Evolutionary conservation across 1,140 invertebrate genomes (phyloP), one percentile per base, ranked within the genome.

Genomic region (Grapholita molesta): DNA sequence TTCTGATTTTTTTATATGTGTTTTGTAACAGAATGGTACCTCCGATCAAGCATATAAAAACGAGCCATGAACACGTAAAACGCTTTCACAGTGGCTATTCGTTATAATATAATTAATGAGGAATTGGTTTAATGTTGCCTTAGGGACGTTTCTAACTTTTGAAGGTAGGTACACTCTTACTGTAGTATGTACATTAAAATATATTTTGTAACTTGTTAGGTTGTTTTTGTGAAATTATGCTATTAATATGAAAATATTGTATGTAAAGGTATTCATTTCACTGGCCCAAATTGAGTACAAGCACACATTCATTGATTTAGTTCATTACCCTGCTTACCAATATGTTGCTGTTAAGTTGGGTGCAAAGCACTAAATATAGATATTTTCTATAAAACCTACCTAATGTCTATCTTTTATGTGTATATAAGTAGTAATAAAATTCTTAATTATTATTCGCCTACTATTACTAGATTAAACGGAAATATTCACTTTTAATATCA

Each of bases 401-500:
- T 65, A 70, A 69, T 67, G 57, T 68, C 64, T 73, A 52, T 76
- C 70, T 70, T n/a, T 69, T 79, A 69, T 82, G 72, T 87, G 84
- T 89, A 89, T 72, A 86, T 89, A 86, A 48, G 53, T 83, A 32
- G 55, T 28, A 25, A 48, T 28, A 30, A 30, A 30, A 25, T 61
- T 61, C 55, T 28, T 28, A 81, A 82, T 77, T 72, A 77, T 76
- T 83, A 77, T 80, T 88, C 76, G 82, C 83, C 84, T 87, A 85
- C 80, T 85, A 48, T 87, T 87, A 81, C 74, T 86, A 83, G 78
- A 76, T 21, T 77, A 83, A 75, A 80, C 75, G 64, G 75, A 82
- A 82, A 80, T 82, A 86, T 86, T 88, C 86, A 90, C 86, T 88
- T 90, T 90, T 88, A 90, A 84, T 87, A 88, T 86, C 71, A 86